Evolutionary conservation across 2,797 vertebrate genomes (phyloP).

Genomic region (Catamblyrhynchus diadema): DNA sequence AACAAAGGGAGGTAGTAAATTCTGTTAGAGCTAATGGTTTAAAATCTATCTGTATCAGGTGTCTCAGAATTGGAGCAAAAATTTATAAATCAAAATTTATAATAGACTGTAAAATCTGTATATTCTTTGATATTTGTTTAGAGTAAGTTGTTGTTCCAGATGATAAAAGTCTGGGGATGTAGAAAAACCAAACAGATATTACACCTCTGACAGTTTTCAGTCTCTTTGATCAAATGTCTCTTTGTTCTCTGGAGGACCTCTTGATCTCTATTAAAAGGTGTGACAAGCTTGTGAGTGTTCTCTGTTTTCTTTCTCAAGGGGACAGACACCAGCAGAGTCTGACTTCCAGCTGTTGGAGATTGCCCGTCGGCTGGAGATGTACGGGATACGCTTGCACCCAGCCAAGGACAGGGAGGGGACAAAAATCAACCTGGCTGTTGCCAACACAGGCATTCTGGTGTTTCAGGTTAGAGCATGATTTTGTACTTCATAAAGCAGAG

Average conservation of each 20-base stretch:
- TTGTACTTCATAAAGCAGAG: not conserved
- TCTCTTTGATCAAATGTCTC: slow-evolving; percentile 40
- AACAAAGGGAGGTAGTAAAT: not conserved
- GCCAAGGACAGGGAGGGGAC: slow-evolving; percentile 96
- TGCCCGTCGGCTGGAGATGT: slow-evolving; percentile 92
- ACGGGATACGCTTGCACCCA: slow-evolving; percentile 91
- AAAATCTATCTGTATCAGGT: not conserved
- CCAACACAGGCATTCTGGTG: slow-evolving; percentile 92
- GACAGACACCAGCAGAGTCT: slow-evolving; percentile 94
- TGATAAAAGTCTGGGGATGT: not conserved
- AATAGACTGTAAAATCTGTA: not conserved
- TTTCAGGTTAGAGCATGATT: slow-evolving; percentile 84
- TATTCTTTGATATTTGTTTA: not conserved
- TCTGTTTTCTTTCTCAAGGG: slow-evolving; percentile 76
- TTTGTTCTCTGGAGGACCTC: slow-evolving; percentile 35
- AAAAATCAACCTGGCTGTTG: slow-evolving; percentile 90
- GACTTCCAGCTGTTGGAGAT: slow-evolving; percentile 95
- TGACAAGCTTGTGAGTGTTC: slow-evolving; percentile 44
- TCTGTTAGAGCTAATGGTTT: not conserved
- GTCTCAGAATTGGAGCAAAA: not conserved
- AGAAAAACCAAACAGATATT: not conserved
- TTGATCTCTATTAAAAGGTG: slow-evolving; percentile 50
- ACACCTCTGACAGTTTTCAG: not conserved
- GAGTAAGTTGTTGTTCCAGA: slow-evolving; percentile 1
- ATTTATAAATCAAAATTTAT: not conserved